Base-by-base conservation (phyloP, 2,888 invertebrate species). In the Drosophila cyrtoloma region DNA sequence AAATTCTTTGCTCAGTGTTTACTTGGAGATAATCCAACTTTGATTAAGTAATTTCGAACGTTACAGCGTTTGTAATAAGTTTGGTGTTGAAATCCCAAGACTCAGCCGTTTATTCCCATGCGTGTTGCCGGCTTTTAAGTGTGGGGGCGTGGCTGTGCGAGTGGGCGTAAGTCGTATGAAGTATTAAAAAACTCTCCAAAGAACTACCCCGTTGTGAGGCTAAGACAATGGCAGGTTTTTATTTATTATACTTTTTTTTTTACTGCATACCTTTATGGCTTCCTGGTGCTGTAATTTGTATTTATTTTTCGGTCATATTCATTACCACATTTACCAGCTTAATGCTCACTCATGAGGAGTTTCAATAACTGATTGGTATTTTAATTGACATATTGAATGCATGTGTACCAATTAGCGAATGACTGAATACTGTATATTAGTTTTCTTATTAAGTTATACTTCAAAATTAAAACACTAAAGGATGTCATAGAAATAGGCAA, bases 1-100 rank as follows among this genome's bases (percentile, higher is more conserved):
- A 42, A 59, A 62, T 57, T 62, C 26, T 57, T 65, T 66, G 53
- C 60, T 39, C 44, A 50, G 22, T 78, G 80, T 79, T 82, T 83
- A 73, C 77, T 50, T 81, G 77, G 71, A 86, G 92, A 91, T 92
- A 92, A 92, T 92, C 92, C 92, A 91, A 92, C 92, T 92, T 92
- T 92, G 92, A 92, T 92, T 92, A 92, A 92, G 91, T 91, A 92
- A 92, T 92, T 91, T 91, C 82, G 51, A 64, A 65, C 75, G 71
- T 73, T 69, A 7, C 73, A 66, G 69, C 67, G 51, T 57, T 66
- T 56, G 62, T 90, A 83, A 90, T 77, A 88, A 78, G 87, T 81
- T 75, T 89, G 90, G 92, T 92, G 92, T 92, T 79, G 82, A 92
- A 92, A 92, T 90, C 92, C 88, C 83, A 66, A 73, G 86, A 73